Evolutionary conservation across 2,888 invertebrate genomes (phyloP).

Genomic region (Dimorphilus gyrociliatus): DNA sequence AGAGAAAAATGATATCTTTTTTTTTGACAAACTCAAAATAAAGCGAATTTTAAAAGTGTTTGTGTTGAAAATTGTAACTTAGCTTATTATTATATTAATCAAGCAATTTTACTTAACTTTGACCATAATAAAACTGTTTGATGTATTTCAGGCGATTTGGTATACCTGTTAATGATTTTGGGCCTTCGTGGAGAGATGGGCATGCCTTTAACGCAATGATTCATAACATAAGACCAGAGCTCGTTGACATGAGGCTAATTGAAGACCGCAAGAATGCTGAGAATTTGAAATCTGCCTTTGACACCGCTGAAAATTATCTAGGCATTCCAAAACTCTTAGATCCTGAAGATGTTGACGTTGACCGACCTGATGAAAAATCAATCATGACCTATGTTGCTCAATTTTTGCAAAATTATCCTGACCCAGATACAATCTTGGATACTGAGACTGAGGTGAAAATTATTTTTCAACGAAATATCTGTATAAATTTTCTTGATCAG

Average conservation of each 20-base stretch:
- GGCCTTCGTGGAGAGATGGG: constrained; percentile 87
- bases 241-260: constrained; percentile 70
- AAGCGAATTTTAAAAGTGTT: too few relatives aligned
- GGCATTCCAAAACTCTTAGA: constrained; percentile 80
- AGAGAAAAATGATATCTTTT: too few relatives aligned
- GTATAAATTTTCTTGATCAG: too few relatives aligned
- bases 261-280: constrained; percentile 58
- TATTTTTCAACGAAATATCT: too few relatives aligned
- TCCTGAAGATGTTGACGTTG: constrained; percentile 86
- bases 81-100: too few relatives aligned
- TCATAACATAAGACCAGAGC: constrained; percentile 78
- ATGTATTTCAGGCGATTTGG: constrained; percentile 54
- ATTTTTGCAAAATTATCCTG: constrained; percentile 65
- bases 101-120: too few relatives aligned
- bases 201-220: constrained; percentile 85
- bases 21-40: too few relatives aligned
- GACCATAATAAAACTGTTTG: not conserved
- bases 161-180: constrained; percentile 78
- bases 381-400: constrained; percentile 98
- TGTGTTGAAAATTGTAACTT: too few relatives aligned
- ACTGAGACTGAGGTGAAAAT: too few relatives aligned
- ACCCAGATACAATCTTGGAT: constrained; percentile 12
- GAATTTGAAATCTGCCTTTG: constrained; percentile 77
- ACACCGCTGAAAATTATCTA: constrained; percentile 71
- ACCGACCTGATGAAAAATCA: constrained; percentile 86